Evolutionary conservation across 1,140 invertebrate genomes (phyloP).

Genomic region (Eupristina koningsbergeri): DNA sequence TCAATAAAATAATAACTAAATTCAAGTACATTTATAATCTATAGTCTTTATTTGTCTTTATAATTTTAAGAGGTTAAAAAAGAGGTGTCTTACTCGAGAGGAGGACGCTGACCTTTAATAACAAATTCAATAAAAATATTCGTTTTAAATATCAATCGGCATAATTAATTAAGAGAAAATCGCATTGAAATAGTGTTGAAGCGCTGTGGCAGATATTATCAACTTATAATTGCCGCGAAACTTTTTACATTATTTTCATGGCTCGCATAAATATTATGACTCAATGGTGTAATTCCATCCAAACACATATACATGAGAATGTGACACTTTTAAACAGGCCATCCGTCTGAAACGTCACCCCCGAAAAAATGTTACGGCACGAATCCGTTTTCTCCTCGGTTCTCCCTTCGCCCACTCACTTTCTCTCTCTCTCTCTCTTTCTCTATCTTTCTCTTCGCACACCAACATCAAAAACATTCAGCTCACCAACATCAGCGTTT

Average conservation of each 20-base stretch:
- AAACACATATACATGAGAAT: background rate
- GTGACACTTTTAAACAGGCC: constrained; percentile 47
- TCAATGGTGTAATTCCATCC: constrained; percentile 28
- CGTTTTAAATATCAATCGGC: too few species aligned
- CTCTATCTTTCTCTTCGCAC: background rate
- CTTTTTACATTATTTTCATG: background rate
- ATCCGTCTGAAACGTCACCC: constrained; percentile 30
- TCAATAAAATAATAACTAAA: too few species aligned
- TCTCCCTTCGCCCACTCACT: background rate
- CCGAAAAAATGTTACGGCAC: constrained; percentile 45
- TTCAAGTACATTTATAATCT: too few species aligned
- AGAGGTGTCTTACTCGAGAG: too few species aligned
- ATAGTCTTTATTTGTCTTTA: too few species aligned
- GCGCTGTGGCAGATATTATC: background rate
- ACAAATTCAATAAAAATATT: too few species aligned
- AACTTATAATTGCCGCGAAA: background rate
- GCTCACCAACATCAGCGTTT: background rate
- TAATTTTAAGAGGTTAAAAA: too few species aligned
- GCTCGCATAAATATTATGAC: constrained; percentile 40
- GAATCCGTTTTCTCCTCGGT: constrained; percentile 36
- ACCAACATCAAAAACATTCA: constrained; percentile 22
- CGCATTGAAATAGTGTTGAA: background rate
- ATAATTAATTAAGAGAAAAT: too few species aligned
- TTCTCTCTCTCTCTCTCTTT: background rate
- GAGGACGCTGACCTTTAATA: too few species aligned